A percentile compares a stretch with the other conserved stretches of the same genome.
Evolutionary conservation across 1,140 invertebrate genomes (phyloP).

Genomic region (Papilio polytes): DNA sequence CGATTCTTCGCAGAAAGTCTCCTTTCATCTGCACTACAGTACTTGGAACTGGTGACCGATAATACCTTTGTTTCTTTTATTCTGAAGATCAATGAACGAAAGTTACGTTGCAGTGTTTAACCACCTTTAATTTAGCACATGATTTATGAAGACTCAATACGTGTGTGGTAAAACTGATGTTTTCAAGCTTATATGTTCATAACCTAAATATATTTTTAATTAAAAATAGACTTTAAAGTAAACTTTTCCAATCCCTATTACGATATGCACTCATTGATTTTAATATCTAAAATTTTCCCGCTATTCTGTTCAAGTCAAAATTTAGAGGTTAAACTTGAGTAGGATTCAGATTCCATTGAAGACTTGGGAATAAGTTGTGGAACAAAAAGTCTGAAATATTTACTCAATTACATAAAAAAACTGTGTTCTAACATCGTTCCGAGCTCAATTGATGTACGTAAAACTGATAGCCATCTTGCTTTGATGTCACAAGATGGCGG

Average conservation of each 20-base stretch:
- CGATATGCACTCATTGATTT: too few species aligned
- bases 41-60: slow-evolving; percentile 41
- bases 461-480: slow-evolving; percentile 25
- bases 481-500: slow-evolving; percentile 37
- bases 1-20: slow-evolving; percentile 52
- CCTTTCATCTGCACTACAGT: slow-evolving; percentile 57
- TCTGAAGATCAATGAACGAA: slow-evolving; percentile 30
- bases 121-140: slow-evolving; percentile 27
- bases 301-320: too few species aligned
- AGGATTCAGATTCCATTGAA: too few species aligned
- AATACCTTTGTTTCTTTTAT: slow-evolving; percentile 32
- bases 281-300: too few species aligned
- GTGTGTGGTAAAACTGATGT: neutral
- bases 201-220: too few species aligned
- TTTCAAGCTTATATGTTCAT: neutral
- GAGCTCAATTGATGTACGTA: neutral
- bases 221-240: too few species aligned
- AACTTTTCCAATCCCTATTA: too few species aligned
- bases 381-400: too few species aligned
- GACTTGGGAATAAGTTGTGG: too few species aligned
- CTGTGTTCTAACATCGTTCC: neutral
- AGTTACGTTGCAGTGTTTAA: neutral
- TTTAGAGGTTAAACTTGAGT: too few species aligned
- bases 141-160: slow-evolving; percentile 8
- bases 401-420: neutral